Base-by-base conservation (phyloP, 2,113 vertebrate species). In the Caranx melampygus region DNA sequence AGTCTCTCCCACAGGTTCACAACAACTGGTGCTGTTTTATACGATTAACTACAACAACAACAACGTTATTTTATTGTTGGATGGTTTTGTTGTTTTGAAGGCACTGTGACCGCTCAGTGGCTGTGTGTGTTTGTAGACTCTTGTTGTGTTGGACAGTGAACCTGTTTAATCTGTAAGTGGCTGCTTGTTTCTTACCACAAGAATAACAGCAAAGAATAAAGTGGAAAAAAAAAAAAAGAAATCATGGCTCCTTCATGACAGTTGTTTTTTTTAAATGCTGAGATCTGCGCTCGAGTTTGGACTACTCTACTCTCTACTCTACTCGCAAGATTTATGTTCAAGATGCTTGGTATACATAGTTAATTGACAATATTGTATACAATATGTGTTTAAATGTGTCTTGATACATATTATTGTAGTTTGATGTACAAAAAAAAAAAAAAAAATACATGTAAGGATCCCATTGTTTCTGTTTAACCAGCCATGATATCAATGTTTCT, bases 141-240 rank as follows among this genome's bases (percentile, higher is more conserved):
- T 91, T 84, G 90, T 94, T 75, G 92, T 94, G 92, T 90, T 92
- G 89, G 92, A 90, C 84, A 90, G 90, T 95, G 88, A 95, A 93
- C 84, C 79, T 91, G 90, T 91, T 91, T 85, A 92, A 83, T 90
- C 86, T 92, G 64, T 93, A 94, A 62, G 86, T 94, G 89, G 91
- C 92, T 93, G 92, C 92, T 94, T 91, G 92, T 94, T 95, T 94
- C 92, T 93, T 93, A 93, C 85, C 89, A 94, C 92, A 79, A 81
- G 52, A 91, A 71, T 89, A 90, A 92, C 78, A 65, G 74, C 73
- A 86, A 92, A 59, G 7, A 93, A 83, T 90, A 92, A 93, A 92
- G 45, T 74, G 61, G 62, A 75, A 70, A 79, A 70, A 51, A 13
- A 47, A 18, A 26, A 26, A 26, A 26, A 26, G 26, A 26, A 26